Percentiles rank a stretch among this genome's conserved stretches.
Conservation (phyloP, 2,113 vertebrate species). For the Accipiter virgatus region DNA sequence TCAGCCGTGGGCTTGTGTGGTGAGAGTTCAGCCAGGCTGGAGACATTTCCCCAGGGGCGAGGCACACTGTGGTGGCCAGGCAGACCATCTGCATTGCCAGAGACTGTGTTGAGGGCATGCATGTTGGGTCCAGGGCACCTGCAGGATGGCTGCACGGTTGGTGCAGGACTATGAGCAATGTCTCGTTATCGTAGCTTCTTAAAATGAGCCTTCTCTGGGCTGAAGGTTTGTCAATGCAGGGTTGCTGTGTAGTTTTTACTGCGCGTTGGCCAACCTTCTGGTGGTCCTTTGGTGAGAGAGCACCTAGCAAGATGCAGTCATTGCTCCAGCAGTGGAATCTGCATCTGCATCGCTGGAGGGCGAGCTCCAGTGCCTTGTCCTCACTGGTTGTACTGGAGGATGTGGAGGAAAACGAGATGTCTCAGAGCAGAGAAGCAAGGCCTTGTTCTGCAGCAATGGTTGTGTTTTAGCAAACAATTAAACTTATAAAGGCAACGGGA, state of each 20-base stretch:
- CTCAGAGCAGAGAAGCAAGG: not conserved
- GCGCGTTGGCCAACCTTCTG: not conserved
- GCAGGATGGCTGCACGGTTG: not conserved
- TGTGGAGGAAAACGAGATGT: not conserved
- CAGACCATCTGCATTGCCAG: not conserved
- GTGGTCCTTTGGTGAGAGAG: not conserved
- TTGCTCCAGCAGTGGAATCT: not conserved
- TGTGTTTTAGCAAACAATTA: not conserved
- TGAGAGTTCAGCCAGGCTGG: not conserved
- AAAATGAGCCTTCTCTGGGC: not conserved
- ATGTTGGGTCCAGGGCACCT: not conserved
- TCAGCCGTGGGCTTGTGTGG: not conserved
- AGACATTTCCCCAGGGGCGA: accelerated
- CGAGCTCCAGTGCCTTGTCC: not conserved
- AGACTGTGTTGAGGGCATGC: not conserved
- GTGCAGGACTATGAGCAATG: not conserved
- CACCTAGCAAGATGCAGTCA: accelerated
- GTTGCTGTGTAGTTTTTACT: not conserved
- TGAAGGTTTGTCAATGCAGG: not conserved
- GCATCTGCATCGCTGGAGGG: not conserved
- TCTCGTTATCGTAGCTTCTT: not conserved
- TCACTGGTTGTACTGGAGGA: not conserved
- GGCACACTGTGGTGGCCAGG: not conserved
- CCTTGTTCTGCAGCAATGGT: not conserved
- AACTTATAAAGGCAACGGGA: not conserved